Percentiles rank a stretch among this genome's conserved stretches.
Conservation (phyloP, 2,797 vertebrate genomes). For the Falco cherrug region DNA sequence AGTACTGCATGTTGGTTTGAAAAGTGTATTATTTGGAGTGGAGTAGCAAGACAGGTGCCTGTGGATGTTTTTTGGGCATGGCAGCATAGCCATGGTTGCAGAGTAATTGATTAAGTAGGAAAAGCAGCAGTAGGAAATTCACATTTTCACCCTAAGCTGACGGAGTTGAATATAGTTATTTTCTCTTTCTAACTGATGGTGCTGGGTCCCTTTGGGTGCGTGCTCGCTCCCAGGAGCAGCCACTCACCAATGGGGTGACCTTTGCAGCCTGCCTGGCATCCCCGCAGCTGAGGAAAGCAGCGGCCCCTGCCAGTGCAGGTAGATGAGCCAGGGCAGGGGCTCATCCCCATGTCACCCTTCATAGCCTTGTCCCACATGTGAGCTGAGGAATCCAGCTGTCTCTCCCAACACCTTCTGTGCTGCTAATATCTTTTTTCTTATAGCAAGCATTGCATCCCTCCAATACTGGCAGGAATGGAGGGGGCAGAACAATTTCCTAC, state of each 20-base stretch:
- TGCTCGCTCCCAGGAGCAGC: neutral
- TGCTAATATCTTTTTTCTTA: neutral
- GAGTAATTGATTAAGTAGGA: neutral
- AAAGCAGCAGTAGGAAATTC: neutral
- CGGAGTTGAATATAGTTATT: neutral
- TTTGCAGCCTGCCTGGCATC: neutral
- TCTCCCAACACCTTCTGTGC: neutral
- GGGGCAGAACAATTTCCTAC: neutral
- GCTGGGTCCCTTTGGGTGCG: neutral
- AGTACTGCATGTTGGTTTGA: neutral
- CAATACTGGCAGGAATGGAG: neutral
- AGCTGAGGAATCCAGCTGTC: neutral
- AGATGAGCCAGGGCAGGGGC: neutral
- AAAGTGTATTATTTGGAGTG: neutral
- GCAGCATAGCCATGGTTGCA: neutral
- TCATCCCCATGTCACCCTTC: neutral
- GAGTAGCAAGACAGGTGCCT: neutral
- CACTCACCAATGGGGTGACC: neutral
- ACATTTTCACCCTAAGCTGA: neutral
- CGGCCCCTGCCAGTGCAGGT: too few species aligned
- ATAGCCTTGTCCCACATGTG: rapidly evolving
- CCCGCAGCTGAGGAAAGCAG: neutral
- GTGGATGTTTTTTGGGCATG: neutral
- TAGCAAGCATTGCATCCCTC: neutral
- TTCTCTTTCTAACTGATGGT: neutral